Conservation (phyloP, 2,113 vertebrate species). For the Alligator mississippiensis region DNA sequence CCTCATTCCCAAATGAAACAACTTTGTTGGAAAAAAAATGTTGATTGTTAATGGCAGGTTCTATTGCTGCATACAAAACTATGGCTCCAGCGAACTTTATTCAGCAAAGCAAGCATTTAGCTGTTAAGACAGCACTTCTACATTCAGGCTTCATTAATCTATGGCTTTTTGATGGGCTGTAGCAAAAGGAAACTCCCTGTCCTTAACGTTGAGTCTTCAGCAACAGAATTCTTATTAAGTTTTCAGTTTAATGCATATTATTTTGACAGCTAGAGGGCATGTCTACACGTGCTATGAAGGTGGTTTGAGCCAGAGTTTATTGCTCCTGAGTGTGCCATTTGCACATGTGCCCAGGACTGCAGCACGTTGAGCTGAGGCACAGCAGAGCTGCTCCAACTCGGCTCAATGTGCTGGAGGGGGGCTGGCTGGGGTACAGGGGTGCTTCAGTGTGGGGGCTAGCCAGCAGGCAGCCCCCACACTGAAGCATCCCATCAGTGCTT, state of each 20-base stretch:
- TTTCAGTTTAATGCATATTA: neutral
- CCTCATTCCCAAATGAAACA: neutral
- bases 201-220: neutral
- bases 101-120: neutral
- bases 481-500: too few relatives aligned
- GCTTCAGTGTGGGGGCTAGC: too few relatives aligned
- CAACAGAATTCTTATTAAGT: too few relatives aligned
- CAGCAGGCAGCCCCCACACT: too few relatives aligned
- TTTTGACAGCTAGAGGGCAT: neutral
- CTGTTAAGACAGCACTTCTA: neutral
- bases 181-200: neutral
- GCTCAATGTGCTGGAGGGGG: too few relatives aligned
- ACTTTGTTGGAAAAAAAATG: neutral
- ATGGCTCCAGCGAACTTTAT: neutral
- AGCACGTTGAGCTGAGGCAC: too few relatives aligned
- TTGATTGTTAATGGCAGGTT: neutral
- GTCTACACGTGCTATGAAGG: too few relatives aligned
- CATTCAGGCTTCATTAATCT: neutral
- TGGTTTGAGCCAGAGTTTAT: too few relatives aligned
- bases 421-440: too few relatives aligned
- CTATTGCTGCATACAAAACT: neutral
- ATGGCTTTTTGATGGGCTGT: neutral
- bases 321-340: too few relatives aligned
- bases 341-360: too few relatives aligned
- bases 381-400: too few relatives aligned